Evolutionary conservation across 2,888 invertebrate species (phyloP).

Genomic region (Laspeyria flexula): DNA sequence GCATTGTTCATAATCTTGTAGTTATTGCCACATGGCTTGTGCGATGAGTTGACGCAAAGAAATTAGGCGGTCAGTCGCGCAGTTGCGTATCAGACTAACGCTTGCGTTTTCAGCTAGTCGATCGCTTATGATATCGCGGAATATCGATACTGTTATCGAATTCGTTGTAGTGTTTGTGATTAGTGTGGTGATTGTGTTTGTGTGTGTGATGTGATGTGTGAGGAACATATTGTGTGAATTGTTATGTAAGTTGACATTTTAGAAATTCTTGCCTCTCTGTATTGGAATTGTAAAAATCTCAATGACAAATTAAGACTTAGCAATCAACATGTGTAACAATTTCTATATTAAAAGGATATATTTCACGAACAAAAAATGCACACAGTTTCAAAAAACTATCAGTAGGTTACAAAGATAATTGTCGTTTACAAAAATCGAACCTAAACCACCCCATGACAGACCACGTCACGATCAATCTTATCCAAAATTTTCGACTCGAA

Average conservation of each 20-base stretch:
- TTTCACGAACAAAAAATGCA: too few relatives aligned
- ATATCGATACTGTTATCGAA: conserved; percentile 15
- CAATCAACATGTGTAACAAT: too few relatives aligned
- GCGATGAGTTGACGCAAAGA: conserved; percentile 60
- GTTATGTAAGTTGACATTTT: conserved; percentile 37
- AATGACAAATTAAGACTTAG: not conserved
- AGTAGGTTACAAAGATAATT: too few relatives aligned
- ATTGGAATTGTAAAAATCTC: conserved; percentile 10
- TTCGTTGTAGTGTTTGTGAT: conserved; percentile 19
- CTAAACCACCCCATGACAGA: too few relatives aligned
- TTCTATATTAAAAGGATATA: too few relatives aligned
- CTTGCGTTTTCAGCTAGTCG: conserved; percentile 52
- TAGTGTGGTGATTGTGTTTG: conserved; percentile 22
- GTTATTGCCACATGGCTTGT: conserved; percentile 55
- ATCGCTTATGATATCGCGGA: conserved; percentile 23
- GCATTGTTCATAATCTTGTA: conserved; percentile 51
- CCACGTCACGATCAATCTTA: too few relatives aligned
- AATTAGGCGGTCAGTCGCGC: conserved; percentile 72
- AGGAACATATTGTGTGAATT: conserved; percentile 16
- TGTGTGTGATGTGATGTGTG: conserved; percentile 18
- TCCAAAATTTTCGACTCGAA: too few relatives aligned
- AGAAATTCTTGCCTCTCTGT: not conserved
- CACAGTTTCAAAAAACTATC: too few relatives aligned
- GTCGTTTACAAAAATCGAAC: too few relatives aligned
- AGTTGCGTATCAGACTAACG: conserved; percentile 69